A percentile compares a stretch with the other conserved stretches of the same genome.
These are phyloP conservation scores for Resseliella maxima DNA, from an alignment of 2,888 invertebrate genomes.

Conservation along the genomic window DNA sequence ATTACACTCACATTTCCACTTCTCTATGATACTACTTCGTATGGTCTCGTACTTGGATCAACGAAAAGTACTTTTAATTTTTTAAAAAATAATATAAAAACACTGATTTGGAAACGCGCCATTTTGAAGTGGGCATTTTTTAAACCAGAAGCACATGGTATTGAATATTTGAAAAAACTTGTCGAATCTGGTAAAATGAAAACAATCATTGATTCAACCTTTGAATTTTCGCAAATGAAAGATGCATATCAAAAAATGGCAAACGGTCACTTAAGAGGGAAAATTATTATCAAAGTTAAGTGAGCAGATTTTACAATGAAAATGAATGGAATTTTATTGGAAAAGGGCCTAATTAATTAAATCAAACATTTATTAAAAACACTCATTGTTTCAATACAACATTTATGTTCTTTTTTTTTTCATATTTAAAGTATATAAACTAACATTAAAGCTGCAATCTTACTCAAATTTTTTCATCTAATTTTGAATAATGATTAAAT, in stretches of 20 bases:
- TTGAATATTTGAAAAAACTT: conserved; percentile 76
- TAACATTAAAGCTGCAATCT: too few relatives aligned
- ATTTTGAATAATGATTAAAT: too few relatives aligned
- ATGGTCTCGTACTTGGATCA: conserved; percentile 75
- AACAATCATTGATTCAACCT: conserved; percentile 80
- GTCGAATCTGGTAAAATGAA: conserved; percentile 75
- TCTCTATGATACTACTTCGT: conserved; percentile 80
- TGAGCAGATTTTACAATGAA: too few relatives aligned
- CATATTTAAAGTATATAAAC: too few relatives aligned
- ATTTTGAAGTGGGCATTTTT: conserved; percentile 84
- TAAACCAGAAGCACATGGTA: conserved; percentile 75
- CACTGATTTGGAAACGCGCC: conserved; percentile 64
- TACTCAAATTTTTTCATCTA: too few relatives aligned
- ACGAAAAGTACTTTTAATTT: conserved; percentile 72
- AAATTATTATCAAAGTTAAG: conserved; percentile 74
- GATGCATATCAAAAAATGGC: conserved; percentile 75
- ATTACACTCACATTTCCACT: conserved; percentile 87
- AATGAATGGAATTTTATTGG: too few relatives aligned
- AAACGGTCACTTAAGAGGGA: conserved; percentile 80
- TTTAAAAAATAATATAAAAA: conserved; percentile 69
- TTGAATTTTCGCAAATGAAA: conserved; percentile 76
- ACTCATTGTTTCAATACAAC: too few relatives aligned
- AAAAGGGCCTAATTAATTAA: too few relatives aligned
- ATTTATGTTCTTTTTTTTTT: too few relatives aligned
- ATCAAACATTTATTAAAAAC: too few relatives aligned